Base-by-base conservation (phyloP, 2,888 invertebrate genomes). In the Sminthurides aquaticus region DNA sequence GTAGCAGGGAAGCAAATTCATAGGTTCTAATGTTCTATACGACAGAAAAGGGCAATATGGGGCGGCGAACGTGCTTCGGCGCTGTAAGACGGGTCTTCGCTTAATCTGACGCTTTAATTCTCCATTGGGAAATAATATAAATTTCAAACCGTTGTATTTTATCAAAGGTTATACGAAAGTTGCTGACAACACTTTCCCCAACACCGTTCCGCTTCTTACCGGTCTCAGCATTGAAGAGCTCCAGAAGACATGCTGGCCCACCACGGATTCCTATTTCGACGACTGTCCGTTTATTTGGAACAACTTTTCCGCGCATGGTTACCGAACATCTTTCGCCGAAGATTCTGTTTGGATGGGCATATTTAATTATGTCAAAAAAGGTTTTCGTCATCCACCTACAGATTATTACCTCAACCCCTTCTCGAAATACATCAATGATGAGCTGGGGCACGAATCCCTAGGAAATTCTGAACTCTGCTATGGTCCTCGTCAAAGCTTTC, bases 201-300 rank as follows among this genome's bases (percentile, higher is more conserved):
- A 82, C 70, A 72, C 81, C 24, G 75, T 79, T 1, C 79, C 81
- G 0, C 69, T 81, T 62, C 75, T 80, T 1, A 76, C 78, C 2
- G 80, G 80, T 2, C 48, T 67, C 11, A 67, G 59, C 11, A 22
- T 62, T 18, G 58, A 67, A 3, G 70, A 72, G 49, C 59, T 71
- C n/a, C 61, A 63, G 20, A 52, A 66, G 28, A 1, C 29, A n/a
- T 71, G 71, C 76, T 85, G 87, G 83, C 82, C 82, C 0, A 80
- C 81, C 18, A 76, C 79, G 0, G 79, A 79, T 54, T 80, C 82
- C 0, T 82, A 83, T 24, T 91, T 89, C 77, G 93, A 94, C 76
- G 80, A 84, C 18, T 93, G 92, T 75, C 85, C 87, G 0, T 89
- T 92, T 72, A 81, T 94, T 58, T 95, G 94, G 94, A 86, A 90